Conservation (phyloP, 2,113 vertebrate species). For the Sapajus apella region DNA sequence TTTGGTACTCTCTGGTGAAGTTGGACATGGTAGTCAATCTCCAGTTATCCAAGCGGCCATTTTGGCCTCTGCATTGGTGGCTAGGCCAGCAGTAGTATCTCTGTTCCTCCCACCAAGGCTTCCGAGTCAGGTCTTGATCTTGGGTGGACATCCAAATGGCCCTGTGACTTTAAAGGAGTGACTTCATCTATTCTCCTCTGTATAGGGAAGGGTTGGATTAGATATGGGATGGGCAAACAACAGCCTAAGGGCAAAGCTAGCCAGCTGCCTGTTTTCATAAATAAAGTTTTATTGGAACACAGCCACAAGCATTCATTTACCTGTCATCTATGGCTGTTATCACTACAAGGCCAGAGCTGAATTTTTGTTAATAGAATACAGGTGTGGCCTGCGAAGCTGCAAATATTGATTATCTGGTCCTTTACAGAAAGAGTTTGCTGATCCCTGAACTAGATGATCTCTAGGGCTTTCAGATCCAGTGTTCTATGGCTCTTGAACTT, state of each 20-base stretch:
- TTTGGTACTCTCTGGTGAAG: not conserved
- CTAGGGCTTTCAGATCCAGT: not conserved
- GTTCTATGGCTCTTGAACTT: not conserved
- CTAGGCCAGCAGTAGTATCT: not conserved
- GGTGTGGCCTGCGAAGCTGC: not conserved
- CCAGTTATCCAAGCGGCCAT: not conserved
- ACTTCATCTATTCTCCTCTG: not conserved
- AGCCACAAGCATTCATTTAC: not conserved
- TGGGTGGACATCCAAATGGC: not conserved
- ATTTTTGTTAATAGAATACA: not conserved
- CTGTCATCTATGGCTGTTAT: not conserved
- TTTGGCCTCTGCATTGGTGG: not conserved
- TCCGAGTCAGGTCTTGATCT: not conserved
- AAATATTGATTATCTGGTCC: not conserved
- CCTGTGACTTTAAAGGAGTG: not conserved
- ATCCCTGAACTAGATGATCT: not conserved
- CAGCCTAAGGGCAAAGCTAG: not conserved
- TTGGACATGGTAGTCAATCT: not conserved
- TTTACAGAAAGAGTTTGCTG: not conserved
- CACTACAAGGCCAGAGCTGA: not conserved
- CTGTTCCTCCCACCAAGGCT: not conserved
- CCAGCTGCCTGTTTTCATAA: not conserved
- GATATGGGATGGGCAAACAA: not conserved
- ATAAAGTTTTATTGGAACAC: slow-evolving; percentile 61
- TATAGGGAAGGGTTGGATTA: not conserved